phyloP scores from a whole-genome alignment of 2,888 invertebrate genomes.

The Clostera curtula region DNA sequence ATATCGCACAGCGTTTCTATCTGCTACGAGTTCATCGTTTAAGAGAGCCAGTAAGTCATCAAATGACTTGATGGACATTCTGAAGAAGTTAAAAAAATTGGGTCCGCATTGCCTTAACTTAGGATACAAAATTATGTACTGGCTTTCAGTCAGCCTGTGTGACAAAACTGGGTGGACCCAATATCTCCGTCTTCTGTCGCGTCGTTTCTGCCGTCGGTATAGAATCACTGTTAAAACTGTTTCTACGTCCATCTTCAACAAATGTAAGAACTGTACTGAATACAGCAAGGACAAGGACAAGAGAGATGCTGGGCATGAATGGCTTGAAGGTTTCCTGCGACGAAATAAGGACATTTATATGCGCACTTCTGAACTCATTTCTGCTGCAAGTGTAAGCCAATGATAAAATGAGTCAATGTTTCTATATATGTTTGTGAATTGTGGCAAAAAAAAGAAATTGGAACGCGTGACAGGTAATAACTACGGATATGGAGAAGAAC shows the following conservation, averaged over 20 bases:
- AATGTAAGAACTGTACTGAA: conserved; percentile 6
- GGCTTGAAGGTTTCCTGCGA: neutral
- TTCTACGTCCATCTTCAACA: conserved; percentile 19
- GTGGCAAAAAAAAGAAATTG: too few relatives aligned
- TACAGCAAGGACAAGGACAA: neutral
- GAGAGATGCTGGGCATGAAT: neutral
- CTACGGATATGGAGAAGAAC: too few relatives aligned
- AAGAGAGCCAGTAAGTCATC: conserved; percentile 13
- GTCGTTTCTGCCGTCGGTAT: conserved; percentile 16
- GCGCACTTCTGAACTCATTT: neutral
- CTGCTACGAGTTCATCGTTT: conserved; percentile 12
- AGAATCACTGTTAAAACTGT: conserved; percentile 19
- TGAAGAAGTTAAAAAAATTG: conserved; percentile 10
- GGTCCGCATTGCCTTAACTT: conserved; percentile 7
- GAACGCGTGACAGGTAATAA: too few relatives aligned
- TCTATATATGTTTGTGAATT: too few relatives aligned
- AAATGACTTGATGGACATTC: conserved; percentile 14
- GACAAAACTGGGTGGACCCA: conserved; percentile 9
- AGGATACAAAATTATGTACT: conserved; percentile 7
- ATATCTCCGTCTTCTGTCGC: conserved; percentile 15
- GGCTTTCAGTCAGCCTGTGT: conserved; percentile 4
- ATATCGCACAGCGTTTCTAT: conserved; percentile 9
- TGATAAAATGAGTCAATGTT: too few relatives aligned
- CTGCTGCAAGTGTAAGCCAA: too few relatives aligned
- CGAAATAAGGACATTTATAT: neutral